A percentile compares a stretch with the other conserved stretches of the same genome.
Conservation (phyloP, 2,888 invertebrate species). For the Lepidocyrtinus sp. region DNA sequence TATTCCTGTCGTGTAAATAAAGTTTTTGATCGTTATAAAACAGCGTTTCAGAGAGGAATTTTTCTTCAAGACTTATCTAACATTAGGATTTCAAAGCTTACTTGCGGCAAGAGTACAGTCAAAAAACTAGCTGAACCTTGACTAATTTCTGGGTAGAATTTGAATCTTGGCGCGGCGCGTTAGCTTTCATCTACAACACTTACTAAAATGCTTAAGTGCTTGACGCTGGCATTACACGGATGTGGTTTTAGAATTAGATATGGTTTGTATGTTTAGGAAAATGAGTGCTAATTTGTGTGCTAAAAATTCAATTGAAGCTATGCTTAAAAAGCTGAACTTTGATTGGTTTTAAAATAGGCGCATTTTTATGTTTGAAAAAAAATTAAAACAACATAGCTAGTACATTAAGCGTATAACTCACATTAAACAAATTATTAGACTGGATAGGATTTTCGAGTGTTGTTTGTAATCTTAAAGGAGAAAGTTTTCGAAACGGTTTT, state of each 20-base stretch:
- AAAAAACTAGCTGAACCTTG: not conserved
- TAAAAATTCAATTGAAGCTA: not conserved
- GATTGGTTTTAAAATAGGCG: not conserved
- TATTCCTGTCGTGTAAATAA: conserved; percentile 2
- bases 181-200: not conserved
- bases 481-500: conserved; percentile 41
- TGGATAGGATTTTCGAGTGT: not conserved
- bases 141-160: not conserved
- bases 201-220: not conserved
- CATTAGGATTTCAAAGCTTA: not conserved
- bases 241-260: not conserved
- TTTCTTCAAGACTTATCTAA: conserved; percentile 14
- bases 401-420: not conserved
- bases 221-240: too few species aligned
- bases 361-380: not conserved
- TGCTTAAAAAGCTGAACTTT: not conserved
- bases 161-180: too few species aligned
- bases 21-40: conserved; percentile 8
- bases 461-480: conserved; percentile 5
- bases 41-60: not conserved
- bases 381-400: not conserved
- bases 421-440: not conserved
- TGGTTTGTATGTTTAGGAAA: not conserved
- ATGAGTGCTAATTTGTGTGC: conserved; percentile 15
- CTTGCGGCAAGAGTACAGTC: not conserved